These are phyloP conservation scores for Cetoscarus ocellatus DNA, from an alignment of 2,797 vertebrate species.

Conservation along the genomic window DNA sequence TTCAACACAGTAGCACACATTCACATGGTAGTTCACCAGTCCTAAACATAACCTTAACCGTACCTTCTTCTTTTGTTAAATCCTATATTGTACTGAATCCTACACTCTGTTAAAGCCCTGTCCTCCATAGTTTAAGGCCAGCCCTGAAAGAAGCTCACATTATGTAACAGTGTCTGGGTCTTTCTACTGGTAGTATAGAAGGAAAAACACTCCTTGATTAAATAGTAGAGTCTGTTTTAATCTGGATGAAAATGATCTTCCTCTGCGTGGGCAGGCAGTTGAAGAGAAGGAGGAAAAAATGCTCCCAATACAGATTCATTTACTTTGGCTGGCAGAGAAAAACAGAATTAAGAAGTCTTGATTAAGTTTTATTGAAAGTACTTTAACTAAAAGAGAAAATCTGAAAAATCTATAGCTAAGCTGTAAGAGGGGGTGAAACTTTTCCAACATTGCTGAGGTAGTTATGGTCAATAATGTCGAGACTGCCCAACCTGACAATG, in stretches of 20 bases:
- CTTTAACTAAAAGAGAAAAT: conserved; percentile 24
- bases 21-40: not conserved
- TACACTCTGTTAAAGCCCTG: not conserved
- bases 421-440: conserved; percentile 5
- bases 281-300: not conserved
- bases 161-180: conserved; percentile 49
- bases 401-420: conserved; percentile 29
- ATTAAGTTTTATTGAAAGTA: not conserved
- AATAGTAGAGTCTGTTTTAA: conserved; percentile 37
- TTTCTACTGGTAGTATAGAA: conserved; percentile 29
- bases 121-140: conserved; percentile 23
- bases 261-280: not conserved
- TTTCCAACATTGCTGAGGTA: not conserved
- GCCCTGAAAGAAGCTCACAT: conserved; percentile 30
- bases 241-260: conserved; percentile 13
- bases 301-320: conserved; percentile 3
- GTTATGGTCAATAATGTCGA: too few relatives aligned
- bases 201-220: conserved; percentile 35
- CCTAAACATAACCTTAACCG: conserved; percentile 4
- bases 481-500: too few relatives aligned
- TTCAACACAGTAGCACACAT: not conserved
- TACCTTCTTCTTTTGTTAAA: conserved; percentile 7
- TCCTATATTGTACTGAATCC: not conserved
- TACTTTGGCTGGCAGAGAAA: not conserved
- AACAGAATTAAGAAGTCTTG: not conserved